Base-by-base conservation (phyloP, 2,113 vertebrate genomes). In the Bucco capensis region DNA sequence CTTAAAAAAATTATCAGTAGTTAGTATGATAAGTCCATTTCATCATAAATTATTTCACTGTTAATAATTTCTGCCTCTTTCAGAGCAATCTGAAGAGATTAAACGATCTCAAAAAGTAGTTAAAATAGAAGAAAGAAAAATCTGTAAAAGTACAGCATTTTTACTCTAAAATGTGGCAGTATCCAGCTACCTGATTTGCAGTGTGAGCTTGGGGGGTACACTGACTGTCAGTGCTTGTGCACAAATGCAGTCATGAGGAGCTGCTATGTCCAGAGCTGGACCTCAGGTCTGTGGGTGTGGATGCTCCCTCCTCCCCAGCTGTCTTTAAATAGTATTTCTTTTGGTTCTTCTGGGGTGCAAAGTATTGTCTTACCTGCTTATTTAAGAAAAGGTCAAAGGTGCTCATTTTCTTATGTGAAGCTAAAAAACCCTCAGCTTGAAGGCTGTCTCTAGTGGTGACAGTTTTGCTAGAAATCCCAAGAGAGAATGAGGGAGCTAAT, bases 1-100 rank as follows among this genome's bases (percentile, higher is more conserved):
- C 66, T 91, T 77, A 87, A 76, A 83, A 72, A 89, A 83, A 49
- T 93, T 89, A 84, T 87, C 88, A 78, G 72, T 50, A 85, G 88
- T 89, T 93, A 54, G 31, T 78, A 67, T 81, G 92, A 91, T 89
- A 92, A 96, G 69, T 82, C 83, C 8, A 62, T 65, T 93, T 89
- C 27, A 61, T 86, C 70, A 53, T 19, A 35, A 89, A 88, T 83
- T 86, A 83, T 42, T 64, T 80, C 81, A 24, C 22, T 91, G 19
- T 87, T 66, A 88, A 53, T 87, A 76, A 70, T 80, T 87, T 60
- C 54, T 69, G 54, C 70, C 58, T 54, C 79, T 91, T 80, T 80
- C 8, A 18, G 56, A 92, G 51, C n/a, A 54, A 71, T 89, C 58
- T 86, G 62, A 95, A 86, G 54, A 88, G 72, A 70, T 80, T 79